Conservation (phyloP, 2,797 vertebrate species). For the Cyprinella venusta region DNA sequence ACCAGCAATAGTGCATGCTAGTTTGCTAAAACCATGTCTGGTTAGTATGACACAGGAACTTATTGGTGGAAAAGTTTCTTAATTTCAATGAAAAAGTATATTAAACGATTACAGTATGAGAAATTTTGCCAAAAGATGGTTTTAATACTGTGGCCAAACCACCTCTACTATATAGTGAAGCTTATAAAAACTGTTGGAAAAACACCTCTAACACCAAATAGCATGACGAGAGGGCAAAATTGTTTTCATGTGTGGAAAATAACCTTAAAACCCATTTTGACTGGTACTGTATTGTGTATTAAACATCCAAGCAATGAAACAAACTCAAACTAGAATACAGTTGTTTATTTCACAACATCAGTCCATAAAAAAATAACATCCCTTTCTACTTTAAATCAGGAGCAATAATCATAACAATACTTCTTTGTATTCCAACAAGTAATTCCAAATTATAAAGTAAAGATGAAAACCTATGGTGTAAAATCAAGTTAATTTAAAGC, state of each 20-base stretch:
- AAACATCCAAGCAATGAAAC: not conserved
- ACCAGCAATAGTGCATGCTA: too few species aligned
- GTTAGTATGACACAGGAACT: too few species aligned
- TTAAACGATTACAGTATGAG: not conserved
- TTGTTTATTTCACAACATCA: conserved; percentile 23
- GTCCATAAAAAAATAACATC: not conserved
- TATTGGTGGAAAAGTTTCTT: not conserved
- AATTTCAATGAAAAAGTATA: too few species aligned
- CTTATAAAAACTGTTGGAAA: not conserved
- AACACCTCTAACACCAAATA: not conserved
- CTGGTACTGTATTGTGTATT: not conserved
- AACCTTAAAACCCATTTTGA: not conserved
- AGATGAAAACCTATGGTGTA: not conserved
- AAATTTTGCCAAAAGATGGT: not conserved
- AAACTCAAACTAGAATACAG: not conserved
- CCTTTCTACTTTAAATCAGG: not conserved
- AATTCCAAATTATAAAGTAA: not conserved
- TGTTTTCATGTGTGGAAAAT: not conserved
- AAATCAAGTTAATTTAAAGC: not conserved
- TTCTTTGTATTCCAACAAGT: not conserved
- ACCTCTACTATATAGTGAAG: not conserved
- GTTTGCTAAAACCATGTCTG: too few species aligned
- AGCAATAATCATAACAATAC: not conserved
- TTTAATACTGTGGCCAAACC: not conserved
- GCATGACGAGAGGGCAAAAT: not conserved